Base-by-base conservation (phyloP, 2,797 vertebrate species). In the Pseudomugil gertrudae region DNA sequence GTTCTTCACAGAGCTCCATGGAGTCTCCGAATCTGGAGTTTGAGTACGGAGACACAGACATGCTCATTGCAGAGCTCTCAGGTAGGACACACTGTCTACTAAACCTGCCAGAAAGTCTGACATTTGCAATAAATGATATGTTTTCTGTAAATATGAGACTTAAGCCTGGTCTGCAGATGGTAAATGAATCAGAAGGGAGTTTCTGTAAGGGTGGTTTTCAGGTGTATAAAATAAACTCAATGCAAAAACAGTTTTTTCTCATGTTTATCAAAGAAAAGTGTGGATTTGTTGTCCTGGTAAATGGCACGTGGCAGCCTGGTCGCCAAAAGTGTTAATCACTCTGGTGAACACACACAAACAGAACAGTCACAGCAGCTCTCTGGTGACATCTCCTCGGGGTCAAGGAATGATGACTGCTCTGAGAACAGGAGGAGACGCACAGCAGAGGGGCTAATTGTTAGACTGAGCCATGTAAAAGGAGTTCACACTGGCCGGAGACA, bases 11-110 rank as follows among this genome's bases (percentile, higher is more conserved):
- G 97, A 95, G 96, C 83, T 98, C 96, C 5, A 93, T 97, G 95
- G 97, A 98, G 87, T 97, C 95, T 63, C 96, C 96, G 45, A 96
- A 93, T 87, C 92, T 97, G 92, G 97, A 98, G 87, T 98, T 98
- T 38, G 95, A 96, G 33, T 98, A 98, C 3, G 94, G 95, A 10
- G 96, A 98, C 51, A 86, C 95, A 0, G 96, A 98, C 68, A 69
- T 89, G 0, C 92, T 94, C 3, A 89, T 92, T 0, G 88, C 94
- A 0, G 96, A 98, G 81, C 82, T 98, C 5, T 96, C 96, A 92
- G 97, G 97, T 98, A 84, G 76, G 63, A 62, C 43, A 14, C 2
- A 5, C 9, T 29, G 8, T 27, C 2, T 17, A 4, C 17, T 19
- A 33, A 21, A 54, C 52, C 7, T 5, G 19, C 23, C 19, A n/a